Evolutionary conservation across 2,113 vertebrate species (phyloP), one percentile per base, ranked within the genome.

Genomic region (Sapajus apella): DNA sequence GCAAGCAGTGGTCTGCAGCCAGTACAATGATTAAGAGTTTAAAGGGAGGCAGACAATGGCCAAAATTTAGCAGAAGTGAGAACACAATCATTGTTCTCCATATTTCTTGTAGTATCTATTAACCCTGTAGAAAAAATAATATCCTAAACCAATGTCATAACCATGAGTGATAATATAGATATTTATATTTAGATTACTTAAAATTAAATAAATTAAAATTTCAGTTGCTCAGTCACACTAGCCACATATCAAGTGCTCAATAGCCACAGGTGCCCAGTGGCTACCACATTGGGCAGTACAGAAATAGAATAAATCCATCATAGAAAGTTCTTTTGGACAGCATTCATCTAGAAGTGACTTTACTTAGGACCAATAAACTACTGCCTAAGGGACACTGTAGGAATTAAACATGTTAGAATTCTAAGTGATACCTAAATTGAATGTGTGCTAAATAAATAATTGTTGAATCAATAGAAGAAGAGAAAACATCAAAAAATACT

Each of bases 231-330:
- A 20, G 50, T 72, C 43, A 91, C n/a, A 11, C 11, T 72, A 68
- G 27, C 73, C n/a, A 61, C 4, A 56, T 17, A 52, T 45, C 75
- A 92, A 90, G n/a, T 37, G 20, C 32, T 85, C 47, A 47, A 16
- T 1, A 72, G 18, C 11, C 52, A 21, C 12, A n/a, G 17, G 52
- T 64, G 40, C 13, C 52, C 37, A 58, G 43, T 37, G 10, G 6
- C 10, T 35, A 8, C 40, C 6, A 5, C 3, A 23, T 0, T 61
- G 1, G 43, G 68, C 10, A 21, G 9, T 0, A 27, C 2, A 90
- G 20, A 64, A 32, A 43, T 2, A 66, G 35, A 64, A 72, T 9
- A 16, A 35, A 52, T 1, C 21, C n/a, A 35, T 37, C 66, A 25
- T 10, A 50, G 70, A 79, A 77, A 32, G 4, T 56, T 73, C 18